Evolutionary conservation across 2,888 invertebrate genomes (phyloP).

Genomic region (Philereme transversata): DNA sequence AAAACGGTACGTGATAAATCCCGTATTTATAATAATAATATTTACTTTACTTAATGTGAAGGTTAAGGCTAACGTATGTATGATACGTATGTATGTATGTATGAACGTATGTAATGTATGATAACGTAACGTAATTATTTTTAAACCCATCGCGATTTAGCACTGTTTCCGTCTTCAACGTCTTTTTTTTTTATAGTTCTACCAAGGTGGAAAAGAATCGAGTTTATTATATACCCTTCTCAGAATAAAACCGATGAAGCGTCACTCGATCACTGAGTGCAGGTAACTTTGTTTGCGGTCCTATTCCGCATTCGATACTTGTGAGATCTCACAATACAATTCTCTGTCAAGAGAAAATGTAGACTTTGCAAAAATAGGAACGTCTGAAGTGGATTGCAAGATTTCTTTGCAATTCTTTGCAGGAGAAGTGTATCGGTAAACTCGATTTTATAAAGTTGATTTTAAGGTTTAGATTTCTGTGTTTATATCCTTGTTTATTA

Average conservation of each 20-base stretch:
- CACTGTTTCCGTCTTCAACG: no score
- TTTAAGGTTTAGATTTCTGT: not conserved
- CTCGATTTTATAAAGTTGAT: not conserved
- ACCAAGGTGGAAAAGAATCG: not conserved
- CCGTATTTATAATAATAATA: no score
- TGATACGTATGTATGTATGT: no score
- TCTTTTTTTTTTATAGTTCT: no score
- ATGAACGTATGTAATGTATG: no score
- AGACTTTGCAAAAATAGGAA: constrained; percentile 11
- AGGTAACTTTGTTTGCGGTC: constrained; percentile 35
- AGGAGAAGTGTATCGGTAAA: constrained; percentile 1
- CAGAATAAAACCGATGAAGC: constrained; percentile 39
- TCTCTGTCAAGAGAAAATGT: constrained; percentile 10
- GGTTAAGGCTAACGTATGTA: no score
- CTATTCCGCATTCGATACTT: constrained; percentile 16
- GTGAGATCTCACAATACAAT: constrained; percentile 14
- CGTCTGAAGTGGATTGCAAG: constrained; percentile 7
- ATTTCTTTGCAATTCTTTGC: constrained; percentile 5
- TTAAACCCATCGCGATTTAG: no score
- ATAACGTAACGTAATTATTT: no score
- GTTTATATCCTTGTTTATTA: not conserved
- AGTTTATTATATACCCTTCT: constrained; percentile 18
- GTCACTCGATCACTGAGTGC: constrained; percentile 25
- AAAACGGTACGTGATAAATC: no score
- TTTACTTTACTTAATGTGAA: no score